These are phyloP conservation scores for Pteropus alecto DNA, from an alignment of 2,113 vertebrate species.

Conservation along the genomic window DNA sequence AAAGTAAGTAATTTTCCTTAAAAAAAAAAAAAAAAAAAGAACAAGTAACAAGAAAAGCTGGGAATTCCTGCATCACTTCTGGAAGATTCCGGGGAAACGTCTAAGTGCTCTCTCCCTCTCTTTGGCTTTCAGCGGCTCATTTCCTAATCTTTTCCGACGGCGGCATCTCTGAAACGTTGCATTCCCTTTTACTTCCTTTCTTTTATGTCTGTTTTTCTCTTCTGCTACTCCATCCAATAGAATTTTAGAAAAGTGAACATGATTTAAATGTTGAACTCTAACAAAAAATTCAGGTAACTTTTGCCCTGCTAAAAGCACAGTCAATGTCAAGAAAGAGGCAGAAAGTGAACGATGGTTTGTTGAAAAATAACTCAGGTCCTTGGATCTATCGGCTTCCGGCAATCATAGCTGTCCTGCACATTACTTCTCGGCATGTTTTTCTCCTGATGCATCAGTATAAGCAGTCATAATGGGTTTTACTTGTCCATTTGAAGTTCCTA, in stretches of 20 bases:
- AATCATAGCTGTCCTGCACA: not conserved
- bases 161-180: not conserved
- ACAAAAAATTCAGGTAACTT: constrained; percentile 40
- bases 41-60: not conserved
- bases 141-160: not conserved
- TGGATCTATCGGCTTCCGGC: not conserved
- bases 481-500: constrained; percentile 13
- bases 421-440: not conserved
- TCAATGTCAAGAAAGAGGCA: constrained; percentile 36
- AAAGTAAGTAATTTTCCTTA: not conserved
- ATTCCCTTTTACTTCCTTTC: not conserved
- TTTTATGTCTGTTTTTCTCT: not conserved
- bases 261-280: constrained; percentile 49
- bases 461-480: not conserved
- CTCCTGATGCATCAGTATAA: not conserved
- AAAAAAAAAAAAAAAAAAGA: not conserved
- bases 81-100: not conserved
- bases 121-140: not conserved
- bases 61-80: not conserved
- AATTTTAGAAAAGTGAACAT: not conserved
- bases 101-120: not conserved
- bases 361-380: constrained; percentile 42
- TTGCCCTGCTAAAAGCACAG: constrained; percentile 60
- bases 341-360: constrained; percentile 29
- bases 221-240: not conserved